phyloP scores from a whole-genome alignment of 2,113 vertebrate genomes.

The Chionodraco myersi region DNA sequence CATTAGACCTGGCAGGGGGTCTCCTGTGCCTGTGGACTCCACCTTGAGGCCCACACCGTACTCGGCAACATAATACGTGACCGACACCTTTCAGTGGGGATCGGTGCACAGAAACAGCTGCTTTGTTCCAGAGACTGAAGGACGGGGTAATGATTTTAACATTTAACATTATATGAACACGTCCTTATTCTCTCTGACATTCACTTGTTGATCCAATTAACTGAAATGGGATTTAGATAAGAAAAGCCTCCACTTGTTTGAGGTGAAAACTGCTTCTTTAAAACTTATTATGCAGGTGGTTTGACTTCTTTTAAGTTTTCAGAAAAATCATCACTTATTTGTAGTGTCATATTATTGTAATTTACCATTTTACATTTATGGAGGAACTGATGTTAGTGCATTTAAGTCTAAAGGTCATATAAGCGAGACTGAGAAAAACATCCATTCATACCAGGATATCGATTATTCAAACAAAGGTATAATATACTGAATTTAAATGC shows the following conservation, averaged over 20 bases:
- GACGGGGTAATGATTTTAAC: background rate
- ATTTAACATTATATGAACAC: background rate
- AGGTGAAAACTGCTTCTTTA: background rate
- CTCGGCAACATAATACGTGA: conserved; percentile 29
- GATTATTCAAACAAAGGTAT: background rate
- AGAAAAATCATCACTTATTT: background rate
- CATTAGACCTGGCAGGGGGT: conserved; percentile 82
- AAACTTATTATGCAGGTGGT: background rate
- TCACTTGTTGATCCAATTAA: background rate
- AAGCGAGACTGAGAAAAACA: background rate
- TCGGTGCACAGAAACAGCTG: conserved; percentile 47
- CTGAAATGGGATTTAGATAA: background rate
- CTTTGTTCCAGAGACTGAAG: background rate
- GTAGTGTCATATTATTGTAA: background rate
- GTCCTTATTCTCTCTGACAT: background rate
- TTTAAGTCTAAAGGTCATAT: background rate
- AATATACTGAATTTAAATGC: conserved; percentile 12
- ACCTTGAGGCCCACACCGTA: conserved; percentile 48
- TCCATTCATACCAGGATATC: background rate
- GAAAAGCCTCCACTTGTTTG: background rate
- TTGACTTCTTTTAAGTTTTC: background rate
- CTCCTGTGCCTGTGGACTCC: conserved; percentile 61
- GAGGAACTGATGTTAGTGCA: background rate
- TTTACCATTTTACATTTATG: background rate
- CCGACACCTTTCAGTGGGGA: conserved; percentile 59